Percentiles rank a stretch among this genome's conserved stretches.
Evolutionary conservation across 2,113 vertebrate species (phyloP).

Genomic region (Paraplagusia blochii): DNA sequence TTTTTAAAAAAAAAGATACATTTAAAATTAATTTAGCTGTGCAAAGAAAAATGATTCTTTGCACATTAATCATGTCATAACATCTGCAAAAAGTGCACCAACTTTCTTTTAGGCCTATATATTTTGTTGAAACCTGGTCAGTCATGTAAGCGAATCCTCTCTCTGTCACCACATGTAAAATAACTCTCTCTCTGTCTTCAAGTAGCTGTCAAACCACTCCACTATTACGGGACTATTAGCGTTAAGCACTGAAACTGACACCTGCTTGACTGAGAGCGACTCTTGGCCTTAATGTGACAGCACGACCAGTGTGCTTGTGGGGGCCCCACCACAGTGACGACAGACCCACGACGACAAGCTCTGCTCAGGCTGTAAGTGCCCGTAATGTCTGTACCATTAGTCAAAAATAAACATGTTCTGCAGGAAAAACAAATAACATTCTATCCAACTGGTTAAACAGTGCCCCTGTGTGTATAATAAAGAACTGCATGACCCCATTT

Average conservation of each 20-base stretch:
- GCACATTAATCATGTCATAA: too few relatives aligned
- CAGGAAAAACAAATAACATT: slow-evolving; percentile 64
- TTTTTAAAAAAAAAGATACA: too few relatives aligned
- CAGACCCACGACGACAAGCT: slow-evolving; percentile 47
- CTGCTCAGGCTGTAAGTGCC: slow-evolving; percentile 42
- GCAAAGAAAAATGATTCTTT: too few relatives aligned
- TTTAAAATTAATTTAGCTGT: too few relatives aligned
- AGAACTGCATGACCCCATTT: slow-evolving; percentile 30
- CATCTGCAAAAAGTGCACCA: too few relatives aligned
- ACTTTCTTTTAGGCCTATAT: background rate
- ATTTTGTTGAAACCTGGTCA: background rate
- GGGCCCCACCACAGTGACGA: slow-evolving; percentile 39
- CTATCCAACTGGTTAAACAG: slow-evolving; percentile 53
- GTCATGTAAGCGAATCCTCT: background rate
- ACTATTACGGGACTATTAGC: slow-evolving; percentile 10
- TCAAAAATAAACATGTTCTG: slow-evolving; percentile 63
- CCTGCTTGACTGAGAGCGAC: slow-evolving; percentile 11
- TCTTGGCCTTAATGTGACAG: slow-evolving; percentile 24
- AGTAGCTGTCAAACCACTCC: slow-evolving; percentile 14
- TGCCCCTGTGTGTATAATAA: slow-evolving; percentile 38
- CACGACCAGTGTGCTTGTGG: slow-evolving; percentile 34
- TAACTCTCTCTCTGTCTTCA: slow-evolving; percentile 6
- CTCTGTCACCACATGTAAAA: slow-evolving; percentile 1
- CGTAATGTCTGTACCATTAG: slow-evolving; percentile 52
- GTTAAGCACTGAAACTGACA: slow-evolving; percentile 15